Evolutionary conservation across 2,888 invertebrate species (phyloP).

Genomic region (Cremastinae sp.): DNA sequence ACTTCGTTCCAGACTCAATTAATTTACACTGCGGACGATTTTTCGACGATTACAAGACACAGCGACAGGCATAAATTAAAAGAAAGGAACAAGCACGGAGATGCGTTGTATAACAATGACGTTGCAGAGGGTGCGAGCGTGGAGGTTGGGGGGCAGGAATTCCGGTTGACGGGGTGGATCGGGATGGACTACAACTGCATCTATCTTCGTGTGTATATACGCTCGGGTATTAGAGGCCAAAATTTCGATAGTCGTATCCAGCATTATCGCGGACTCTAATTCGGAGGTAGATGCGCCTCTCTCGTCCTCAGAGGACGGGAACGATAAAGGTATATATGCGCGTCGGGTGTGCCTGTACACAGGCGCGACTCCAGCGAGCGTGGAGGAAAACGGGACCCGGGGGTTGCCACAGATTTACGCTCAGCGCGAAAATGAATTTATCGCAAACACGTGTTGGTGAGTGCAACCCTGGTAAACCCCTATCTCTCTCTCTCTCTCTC

Average conservation of each 20-base stretch:
- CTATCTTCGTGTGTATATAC: neutral
- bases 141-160: slow-evolving; percentile 12
- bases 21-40: no score
- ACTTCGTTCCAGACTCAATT: no score
- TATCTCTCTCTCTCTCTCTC: slow-evolving; percentile 15
- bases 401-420: slow-evolving; percentile 59
- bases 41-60: no score
- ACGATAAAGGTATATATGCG: no score
- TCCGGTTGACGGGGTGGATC: slow-evolving; percentile 18
- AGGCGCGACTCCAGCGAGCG: no score
- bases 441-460: slow-evolving; percentile 62
- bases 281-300: slow-evolving; percentile 19
- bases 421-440: slow-evolving; percentile 61
- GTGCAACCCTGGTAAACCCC: slow-evolving; percentile 50
- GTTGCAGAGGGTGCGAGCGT: no score
- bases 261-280: neutral
- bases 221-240: neutral
- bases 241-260: neutral
- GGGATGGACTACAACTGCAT: slow-evolving; percentile 10
- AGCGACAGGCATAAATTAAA: no score
- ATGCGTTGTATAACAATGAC: no score
- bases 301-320: no score
- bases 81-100: no score
- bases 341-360: no score
- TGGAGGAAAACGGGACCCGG: slow-evolving; percentile 36